phyloP scores from a whole-genome alignment of 2,113 vertebrate genomes.

The Potamarius usumacintae region DNA sequence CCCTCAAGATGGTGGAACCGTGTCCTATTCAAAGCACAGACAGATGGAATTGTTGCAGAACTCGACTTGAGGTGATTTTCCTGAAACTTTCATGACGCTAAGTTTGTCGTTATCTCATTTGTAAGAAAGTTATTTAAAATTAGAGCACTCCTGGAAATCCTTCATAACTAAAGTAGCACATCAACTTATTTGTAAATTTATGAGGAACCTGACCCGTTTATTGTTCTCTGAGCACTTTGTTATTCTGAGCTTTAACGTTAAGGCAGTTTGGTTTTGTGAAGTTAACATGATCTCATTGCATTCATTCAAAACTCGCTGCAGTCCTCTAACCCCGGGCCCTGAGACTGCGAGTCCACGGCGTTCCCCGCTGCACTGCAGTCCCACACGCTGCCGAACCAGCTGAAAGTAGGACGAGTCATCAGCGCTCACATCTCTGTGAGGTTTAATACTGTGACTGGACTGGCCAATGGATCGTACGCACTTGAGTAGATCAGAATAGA shows the following conservation, averaged over 20 bases:
- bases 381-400: too few species aligned
- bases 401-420: too few species aligned
- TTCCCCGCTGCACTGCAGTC: too few species aligned
- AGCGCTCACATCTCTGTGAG: background rate
- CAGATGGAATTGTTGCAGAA: background rate
- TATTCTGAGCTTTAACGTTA: too few species aligned
- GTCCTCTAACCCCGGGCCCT: too few species aligned
- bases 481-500: background rate
- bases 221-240: too few species aligned
- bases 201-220: background rate
- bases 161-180: background rate
- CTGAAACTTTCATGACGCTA: background rate
- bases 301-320: too few species aligned
- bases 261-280: too few species aligned
- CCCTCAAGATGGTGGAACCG: background rate
- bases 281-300: too few species aligned
- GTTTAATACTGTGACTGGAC: background rate
- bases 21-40: background rate
- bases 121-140: background rate
- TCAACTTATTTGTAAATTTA: background rate
- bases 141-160: background rate
- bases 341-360: too few species aligned
- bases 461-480: background rate
- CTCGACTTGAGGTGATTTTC: background rate
- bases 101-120: background rate